phyloP scores from a whole-genome alignment of 2,888 invertebrate genomes.

The Heteromyza rotundicornis region DNA sequence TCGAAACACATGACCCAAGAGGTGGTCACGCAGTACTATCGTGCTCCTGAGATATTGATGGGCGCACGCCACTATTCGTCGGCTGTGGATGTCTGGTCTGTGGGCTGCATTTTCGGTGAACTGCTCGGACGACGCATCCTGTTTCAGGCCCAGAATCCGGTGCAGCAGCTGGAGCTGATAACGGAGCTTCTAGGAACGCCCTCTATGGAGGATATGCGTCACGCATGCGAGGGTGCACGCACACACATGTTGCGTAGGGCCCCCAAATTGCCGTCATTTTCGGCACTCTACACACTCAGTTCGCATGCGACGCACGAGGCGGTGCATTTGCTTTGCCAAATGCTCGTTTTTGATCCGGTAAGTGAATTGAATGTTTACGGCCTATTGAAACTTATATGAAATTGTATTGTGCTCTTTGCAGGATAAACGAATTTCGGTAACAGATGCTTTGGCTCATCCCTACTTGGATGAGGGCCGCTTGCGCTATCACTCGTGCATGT shows the following conservation, averaged over 20 bases:
- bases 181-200: constrained; percentile 98
- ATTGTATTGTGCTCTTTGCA: constrained; percentile 54
- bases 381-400: neutral
- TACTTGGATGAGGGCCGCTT: constrained; percentile 97
- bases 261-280: constrained; percentile 85
- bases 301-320: constrained; percentile 97
- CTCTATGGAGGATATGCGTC: constrained; percentile 92
- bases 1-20: constrained; percentile 98
- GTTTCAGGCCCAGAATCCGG: constrained; percentile 97
- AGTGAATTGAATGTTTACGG: constrained; percentile 56
- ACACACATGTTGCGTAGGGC: constrained; percentile 89
- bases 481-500: constrained; percentile 99
- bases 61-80: constrained; percentile 96
- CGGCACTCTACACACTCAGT: constrained; percentile 89
- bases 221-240: constrained; percentile 94
- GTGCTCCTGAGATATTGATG: constrained; percentile 99
- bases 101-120: constrained; percentile 99
- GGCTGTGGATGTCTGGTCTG: constrained; percentile 98
- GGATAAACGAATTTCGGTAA: constrained; percentile 93
- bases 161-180: constrained; percentile 97
- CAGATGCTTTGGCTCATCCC: constrained; percentile 94
- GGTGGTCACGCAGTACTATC: constrained; percentile 99
- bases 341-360: constrained; percentile 98
- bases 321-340: constrained; percentile 94
- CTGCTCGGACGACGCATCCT: constrained; percentile 92